phyloP scores from a whole-genome alignment of 2,797 vertebrate genomes.

The Hippocampus kuda region DNA sequence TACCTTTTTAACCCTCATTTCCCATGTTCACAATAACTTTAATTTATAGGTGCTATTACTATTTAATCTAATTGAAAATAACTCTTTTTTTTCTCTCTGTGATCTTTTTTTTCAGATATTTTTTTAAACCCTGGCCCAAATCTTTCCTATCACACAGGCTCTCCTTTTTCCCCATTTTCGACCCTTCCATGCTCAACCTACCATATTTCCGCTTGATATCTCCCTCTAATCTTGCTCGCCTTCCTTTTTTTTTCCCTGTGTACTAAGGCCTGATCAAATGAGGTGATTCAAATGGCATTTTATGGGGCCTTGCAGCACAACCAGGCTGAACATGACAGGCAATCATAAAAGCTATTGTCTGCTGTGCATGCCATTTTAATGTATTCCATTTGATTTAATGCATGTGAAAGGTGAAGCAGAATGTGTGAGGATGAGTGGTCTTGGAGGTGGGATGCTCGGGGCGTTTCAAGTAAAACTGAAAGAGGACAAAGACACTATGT shows the following conservation, averaged over 20 bases:
- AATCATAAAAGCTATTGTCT: conserved; percentile 79
- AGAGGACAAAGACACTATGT: conserved; percentile 36
- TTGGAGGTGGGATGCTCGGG: conserved; percentile 46
- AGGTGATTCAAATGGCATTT: conserved; percentile 81
- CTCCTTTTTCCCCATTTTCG: conserved; percentile 3
- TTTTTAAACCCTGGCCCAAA: background rate
- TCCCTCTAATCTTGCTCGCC: conserved; percentile 3
- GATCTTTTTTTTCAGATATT: background rate
- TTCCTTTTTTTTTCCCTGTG: conserved; percentile 38
- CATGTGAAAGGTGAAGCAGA: conserved; percentile 64
- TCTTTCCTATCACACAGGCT: background rate
- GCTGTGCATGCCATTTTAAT: conserved; percentile 70
- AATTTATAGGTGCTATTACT: background rate
- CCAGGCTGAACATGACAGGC: conserved; percentile 65
- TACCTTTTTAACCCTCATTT: background rate
- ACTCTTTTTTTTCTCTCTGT: background rate
- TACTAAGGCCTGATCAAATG: conserved; percentile 64
- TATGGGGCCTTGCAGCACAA: conserved; percentile 66
- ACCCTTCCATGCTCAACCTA: conserved; percentile 24
- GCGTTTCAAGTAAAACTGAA: conserved; percentile 33
- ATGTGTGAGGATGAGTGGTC: conserved; percentile 29
- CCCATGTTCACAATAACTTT: background rate
- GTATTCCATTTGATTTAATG: conserved; percentile 78
- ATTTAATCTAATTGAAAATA: background rate
- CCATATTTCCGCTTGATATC: conserved; percentile 1